Evolutionary conservation across 1,140 invertebrate genomes (phyloP).

Genomic region (Magallana ariakensis): DNA sequence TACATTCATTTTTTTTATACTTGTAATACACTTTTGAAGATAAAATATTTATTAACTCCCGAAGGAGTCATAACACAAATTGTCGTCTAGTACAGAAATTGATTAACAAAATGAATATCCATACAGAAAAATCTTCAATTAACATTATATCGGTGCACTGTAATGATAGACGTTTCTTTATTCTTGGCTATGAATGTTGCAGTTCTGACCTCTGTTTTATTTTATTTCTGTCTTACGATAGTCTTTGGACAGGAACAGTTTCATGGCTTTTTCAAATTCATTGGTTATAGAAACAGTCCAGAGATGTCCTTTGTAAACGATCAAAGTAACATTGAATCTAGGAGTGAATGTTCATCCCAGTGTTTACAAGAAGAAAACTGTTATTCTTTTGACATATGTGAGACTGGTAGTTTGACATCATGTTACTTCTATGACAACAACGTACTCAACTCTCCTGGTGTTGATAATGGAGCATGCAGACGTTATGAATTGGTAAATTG

Average conservation of each 20-base stretch:
- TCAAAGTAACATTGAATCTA: not conserved
- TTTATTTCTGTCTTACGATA: not conserved
- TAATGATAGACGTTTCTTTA: no score
- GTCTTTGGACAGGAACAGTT: not conserved
- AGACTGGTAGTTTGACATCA: not conserved
- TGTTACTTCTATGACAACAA: not conserved
- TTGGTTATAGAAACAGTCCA: not conserved
- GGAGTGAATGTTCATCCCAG: not conserved
- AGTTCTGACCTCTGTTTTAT: not conserved
- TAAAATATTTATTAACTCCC: no score
- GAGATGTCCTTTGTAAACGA: not conserved
- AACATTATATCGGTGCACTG: no score
- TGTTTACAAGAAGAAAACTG: not conserved
- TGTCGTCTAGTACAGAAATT: no score
- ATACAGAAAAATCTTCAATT: no score
- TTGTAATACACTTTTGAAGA: no score
- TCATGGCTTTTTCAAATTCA: not conserved
- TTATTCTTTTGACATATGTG: not conserved
- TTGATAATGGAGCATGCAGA: not conserved
- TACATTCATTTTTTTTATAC: no score
- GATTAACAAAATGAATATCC: no score
- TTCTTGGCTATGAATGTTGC: no score
- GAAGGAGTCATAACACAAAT: no score
- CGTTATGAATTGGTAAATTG: not conserved
- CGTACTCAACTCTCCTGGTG: not conserved